A percentile compares a stretch with the other conserved stretches of the same genome.
Conservation (phyloP, 2,797 vertebrate species). For the Nyctalus aviator region DNA sequence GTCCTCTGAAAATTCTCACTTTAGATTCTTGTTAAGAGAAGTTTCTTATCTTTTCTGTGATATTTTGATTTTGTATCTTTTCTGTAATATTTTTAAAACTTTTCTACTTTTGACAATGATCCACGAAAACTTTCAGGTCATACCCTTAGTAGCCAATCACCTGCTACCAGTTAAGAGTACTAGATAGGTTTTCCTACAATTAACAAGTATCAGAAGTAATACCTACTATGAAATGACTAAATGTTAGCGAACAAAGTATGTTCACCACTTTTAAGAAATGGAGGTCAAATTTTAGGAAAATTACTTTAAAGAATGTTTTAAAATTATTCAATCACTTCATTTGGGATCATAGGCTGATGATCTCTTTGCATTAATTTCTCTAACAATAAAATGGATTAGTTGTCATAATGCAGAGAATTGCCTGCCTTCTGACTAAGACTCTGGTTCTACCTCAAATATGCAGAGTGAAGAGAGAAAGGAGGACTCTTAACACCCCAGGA, state of each 20-base stretch:
- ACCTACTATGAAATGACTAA: constrained; percentile 17
- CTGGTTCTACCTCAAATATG: not conserved
- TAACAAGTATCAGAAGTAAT: constrained; percentile 51
- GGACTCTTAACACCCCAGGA: not conserved
- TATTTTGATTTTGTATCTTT: constrained; percentile 46
- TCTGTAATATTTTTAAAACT: constrained; percentile 73
- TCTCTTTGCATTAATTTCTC: constrained; percentile 43
- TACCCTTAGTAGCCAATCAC: constrained; percentile 66
- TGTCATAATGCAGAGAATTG: not conserved
- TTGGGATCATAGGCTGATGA: not conserved
- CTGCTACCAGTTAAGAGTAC: constrained; percentile 41
- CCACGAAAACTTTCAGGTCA: constrained; percentile 63
- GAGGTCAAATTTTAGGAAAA: not conserved
- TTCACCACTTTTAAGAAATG: constrained; percentile 12
- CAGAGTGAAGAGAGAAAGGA: not conserved
- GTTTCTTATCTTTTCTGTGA: not conserved
- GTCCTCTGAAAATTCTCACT: constrained; percentile 6
- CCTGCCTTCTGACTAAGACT: not conserved
- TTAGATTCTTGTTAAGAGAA: not conserved
- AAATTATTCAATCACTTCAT: not conserved
- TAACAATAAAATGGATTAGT: constrained; percentile 18
- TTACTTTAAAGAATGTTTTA: not conserved
- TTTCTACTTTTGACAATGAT: constrained; percentile 69
- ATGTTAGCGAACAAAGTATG: not conserved
- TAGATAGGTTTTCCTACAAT: not conserved